Base-by-base conservation (phyloP, 2,888 invertebrate species). In the Aquatica leii region DNA sequence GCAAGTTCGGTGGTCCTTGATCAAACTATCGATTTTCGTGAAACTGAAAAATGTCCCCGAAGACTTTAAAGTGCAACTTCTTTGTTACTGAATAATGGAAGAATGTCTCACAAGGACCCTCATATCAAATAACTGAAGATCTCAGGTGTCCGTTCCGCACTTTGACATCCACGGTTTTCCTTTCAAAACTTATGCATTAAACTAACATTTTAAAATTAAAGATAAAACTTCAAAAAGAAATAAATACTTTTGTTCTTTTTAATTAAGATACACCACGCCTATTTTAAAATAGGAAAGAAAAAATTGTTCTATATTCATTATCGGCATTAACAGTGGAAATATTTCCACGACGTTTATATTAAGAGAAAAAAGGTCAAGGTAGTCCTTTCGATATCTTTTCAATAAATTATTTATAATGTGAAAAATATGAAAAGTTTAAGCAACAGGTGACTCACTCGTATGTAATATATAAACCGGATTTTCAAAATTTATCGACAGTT, bases 11-110 rank as follows among this genome's bases (percentile, higher is more conserved):
- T 43, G 56, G 61, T 61, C 61, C 61, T 61, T 61, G 61, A 61
- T 61, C 50, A 35, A 48, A 14, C 40, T 57, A 63, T 63, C 58
- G 54, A 50, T 59, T 63, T 63, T 63, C 59, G 34, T 59, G 41
- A 63, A 62, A 63, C 37, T 58, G 34, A 58, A 63, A 62, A 59
- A 59, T 58, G 50, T 40, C 17, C n/a, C 6, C 15, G 64, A 64
- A 64, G 59, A 59, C 64, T 59, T 56, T 55, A 50, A 59, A 64
- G 59, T 64, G 64, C 59, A 55, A 56, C 51, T 34, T 64, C 59
- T 64, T 59, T 64, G 59, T 59, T 59, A 55, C 53, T 59, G 64
- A 59, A 64, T 64, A 64, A 64, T 64, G 40, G 52, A 64, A 64
- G 55, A 64, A 56, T 59, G 56, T 52, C 51, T 56, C 46, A 51